These are phyloP conservation scores for Gastracanthus pulcherrimus DNA, from an alignment of 2,888 invertebrate genomes.

Conservation along the genomic window DNA sequence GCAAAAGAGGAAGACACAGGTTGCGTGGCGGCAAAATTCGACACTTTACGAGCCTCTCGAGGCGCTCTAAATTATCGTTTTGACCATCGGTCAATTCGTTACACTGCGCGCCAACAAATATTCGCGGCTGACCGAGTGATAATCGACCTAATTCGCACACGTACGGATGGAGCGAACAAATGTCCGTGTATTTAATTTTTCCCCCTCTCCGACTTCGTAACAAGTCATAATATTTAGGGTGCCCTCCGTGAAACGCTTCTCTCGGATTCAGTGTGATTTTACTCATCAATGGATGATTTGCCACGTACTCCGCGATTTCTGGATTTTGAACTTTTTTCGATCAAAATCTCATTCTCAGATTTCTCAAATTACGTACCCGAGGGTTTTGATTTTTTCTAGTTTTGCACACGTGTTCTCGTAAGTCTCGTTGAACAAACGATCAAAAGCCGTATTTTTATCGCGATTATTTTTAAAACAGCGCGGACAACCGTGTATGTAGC, in stretches of 20 bases:
- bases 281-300: no score
- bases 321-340: not conserved
- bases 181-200: slow-evolving; percentile 58
- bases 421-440: not conserved
- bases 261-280: no score
- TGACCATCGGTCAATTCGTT: no score
- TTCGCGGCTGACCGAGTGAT: slow-evolving; percentile 66
- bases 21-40: slow-evolving; percentile 61
- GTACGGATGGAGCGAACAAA: no score
- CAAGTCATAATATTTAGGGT: not conserved
- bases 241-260: slow-evolving; percentile 42
- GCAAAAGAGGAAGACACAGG: no score
- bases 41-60: slow-evolving; percentile 64
- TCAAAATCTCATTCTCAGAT: not conserved
- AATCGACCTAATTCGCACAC: slow-evolving; percentile 62
- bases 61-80: no score
- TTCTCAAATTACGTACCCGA: not conserved
- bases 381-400: not conserved
- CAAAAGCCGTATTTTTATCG: not conserved
- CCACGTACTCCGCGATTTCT: not conserved
- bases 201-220: not conserved
- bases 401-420: not conserved
- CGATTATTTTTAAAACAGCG: not conserved
- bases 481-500: not conserved
- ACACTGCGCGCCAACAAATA: slow-evolving; percentile 60